Percentiles rank a stretch among this genome's conserved stretches.
phyloP scores from a whole-genome alignment of 2,888 invertebrate genomes.

The Xanthostigma xanthostigma region DNA sequence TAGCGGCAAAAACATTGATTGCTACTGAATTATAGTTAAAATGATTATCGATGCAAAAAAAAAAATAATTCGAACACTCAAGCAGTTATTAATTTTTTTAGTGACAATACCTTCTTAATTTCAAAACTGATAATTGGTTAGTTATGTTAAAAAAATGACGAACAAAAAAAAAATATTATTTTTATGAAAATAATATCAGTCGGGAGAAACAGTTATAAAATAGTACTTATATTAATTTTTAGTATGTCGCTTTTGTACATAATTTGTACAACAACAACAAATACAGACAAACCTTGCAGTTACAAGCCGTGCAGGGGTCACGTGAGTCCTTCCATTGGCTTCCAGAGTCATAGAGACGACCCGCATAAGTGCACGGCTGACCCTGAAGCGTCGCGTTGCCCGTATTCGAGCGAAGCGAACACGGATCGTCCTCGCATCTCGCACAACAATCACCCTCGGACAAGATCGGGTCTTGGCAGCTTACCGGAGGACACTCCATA shows the following conservation, averaged over 20 bases:
- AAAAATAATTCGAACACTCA: not conserved
- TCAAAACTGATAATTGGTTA: not conserved
- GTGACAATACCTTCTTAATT: not conserved
- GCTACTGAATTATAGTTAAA: not conserved
- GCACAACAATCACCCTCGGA: slow-evolving; percentile 55
- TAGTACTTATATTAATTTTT: too few species aligned
- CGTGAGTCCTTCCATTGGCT: slow-evolving; percentile 41
- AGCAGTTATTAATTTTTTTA: not conserved
- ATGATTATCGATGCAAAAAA: not conserved
- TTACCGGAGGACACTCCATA: slow-evolving; percentile 61
- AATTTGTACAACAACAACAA: too few species aligned
- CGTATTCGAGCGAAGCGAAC: slow-evolving; percentile 23
- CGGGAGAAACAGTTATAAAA: not conserved
- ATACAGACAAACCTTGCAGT: slow-evolving; percentile 47
- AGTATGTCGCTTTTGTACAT: too few species aligned
- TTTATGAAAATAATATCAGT: not conserved
- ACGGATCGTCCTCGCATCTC: slow-evolving; percentile 48
- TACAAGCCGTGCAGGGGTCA: slow-evolving; percentile 55
- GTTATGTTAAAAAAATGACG: slow-evolving; percentile 3
- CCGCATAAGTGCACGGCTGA: slow-evolving; percentile 44
- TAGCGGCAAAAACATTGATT: not conserved
- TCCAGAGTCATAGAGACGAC: slow-evolving; percentile 41
- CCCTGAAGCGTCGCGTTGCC: slow-evolving; percentile 27
- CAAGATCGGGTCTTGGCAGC: slow-evolving; percentile 46
- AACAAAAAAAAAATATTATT: slow-evolving; percentile 1